These are phyloP conservation scores for Anhinga anhinga DNA, from an alignment of 2,113 vertebrate species.

Conservation along the genomic window DNA sequence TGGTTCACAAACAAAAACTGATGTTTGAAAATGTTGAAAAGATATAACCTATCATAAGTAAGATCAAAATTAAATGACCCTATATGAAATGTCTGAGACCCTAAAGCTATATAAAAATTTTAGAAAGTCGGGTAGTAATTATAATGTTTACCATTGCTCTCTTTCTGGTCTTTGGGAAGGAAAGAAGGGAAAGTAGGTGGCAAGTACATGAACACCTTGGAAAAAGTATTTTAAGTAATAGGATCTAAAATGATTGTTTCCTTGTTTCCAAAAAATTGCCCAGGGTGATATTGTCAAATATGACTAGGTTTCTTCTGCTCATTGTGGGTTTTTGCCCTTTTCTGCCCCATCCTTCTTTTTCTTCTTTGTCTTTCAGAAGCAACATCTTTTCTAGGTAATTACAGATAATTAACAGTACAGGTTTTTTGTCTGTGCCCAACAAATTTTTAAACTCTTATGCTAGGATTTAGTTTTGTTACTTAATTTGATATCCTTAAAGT, in stretches of 20 bases:
- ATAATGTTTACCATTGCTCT: fast-evolving
- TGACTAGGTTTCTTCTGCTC: fast-evolving
- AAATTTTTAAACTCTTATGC: not conserved
- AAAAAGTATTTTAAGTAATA: not conserved
- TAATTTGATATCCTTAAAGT: not conserved
- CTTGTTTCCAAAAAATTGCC: not conserved
- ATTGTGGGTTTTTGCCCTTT: fast-evolving
- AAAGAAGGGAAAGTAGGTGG: not conserved
- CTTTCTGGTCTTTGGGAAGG: not conserved
- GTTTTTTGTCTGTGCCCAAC: not conserved
- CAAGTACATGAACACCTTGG: fast-evolving
- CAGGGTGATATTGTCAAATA: not conserved
- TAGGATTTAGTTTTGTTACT: not conserved
- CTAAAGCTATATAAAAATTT: not conserved
- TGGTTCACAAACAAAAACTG: not conserved
- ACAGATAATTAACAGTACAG: not conserved
- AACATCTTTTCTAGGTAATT: not conserved
- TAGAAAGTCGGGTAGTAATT: not conserved
- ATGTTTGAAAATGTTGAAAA: not conserved
- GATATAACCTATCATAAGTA: not conserved
- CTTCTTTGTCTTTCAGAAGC: not conserved
- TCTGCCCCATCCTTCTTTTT: fast-evolving
- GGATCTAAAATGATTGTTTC: not conserved
- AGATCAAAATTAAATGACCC: not conserved
- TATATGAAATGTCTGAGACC: not conserved